These are phyloP conservation scores for Ailurus styani DNA, from an alignment of 2,113 vertebrate genomes.

Conservation along the genomic window DNA sequence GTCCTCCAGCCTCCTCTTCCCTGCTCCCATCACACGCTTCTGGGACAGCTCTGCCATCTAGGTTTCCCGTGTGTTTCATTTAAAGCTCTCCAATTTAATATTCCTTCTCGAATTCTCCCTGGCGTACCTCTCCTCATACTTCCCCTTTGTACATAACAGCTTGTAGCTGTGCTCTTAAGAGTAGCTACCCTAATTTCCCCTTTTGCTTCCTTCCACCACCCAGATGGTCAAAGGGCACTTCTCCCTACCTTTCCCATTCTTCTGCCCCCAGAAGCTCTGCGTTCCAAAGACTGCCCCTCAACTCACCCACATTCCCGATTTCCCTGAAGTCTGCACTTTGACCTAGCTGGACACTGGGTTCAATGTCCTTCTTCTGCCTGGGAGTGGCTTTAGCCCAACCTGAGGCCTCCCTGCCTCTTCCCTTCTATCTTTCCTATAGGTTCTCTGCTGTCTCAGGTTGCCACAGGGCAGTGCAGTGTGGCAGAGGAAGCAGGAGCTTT, in stretches of 20 bases:
- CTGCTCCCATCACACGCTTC: background rate
- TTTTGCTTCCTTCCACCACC: background rate
- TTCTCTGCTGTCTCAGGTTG: background rate
- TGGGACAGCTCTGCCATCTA: background rate
- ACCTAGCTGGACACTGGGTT: too few species aligned
- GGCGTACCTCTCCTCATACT: background rate
- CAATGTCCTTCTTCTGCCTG: background rate
- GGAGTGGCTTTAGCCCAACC: background rate
- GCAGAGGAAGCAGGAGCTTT: background rate
- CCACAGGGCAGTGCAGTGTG: fast-evolving
- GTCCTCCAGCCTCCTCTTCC: background rate
- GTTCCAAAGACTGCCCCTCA: background rate
- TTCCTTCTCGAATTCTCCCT: background rate
- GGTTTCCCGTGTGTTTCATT: background rate
- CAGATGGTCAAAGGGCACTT: too few species aligned
- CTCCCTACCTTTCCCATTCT: background rate
- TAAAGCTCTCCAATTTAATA: background rate
- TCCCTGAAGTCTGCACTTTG: background rate
- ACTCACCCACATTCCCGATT: background rate
- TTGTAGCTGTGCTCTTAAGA: background rate
- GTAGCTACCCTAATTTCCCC: background rate
- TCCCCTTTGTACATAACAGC: background rate
- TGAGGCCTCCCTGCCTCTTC: too few species aligned
- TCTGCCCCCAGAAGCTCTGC: background rate
- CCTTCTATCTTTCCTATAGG: background rate